These are phyloP conservation scores for Philhelius pedissequus DNA, from an alignment of 2,888 invertebrate genomes.

Conservation along the genomic window DNA sequence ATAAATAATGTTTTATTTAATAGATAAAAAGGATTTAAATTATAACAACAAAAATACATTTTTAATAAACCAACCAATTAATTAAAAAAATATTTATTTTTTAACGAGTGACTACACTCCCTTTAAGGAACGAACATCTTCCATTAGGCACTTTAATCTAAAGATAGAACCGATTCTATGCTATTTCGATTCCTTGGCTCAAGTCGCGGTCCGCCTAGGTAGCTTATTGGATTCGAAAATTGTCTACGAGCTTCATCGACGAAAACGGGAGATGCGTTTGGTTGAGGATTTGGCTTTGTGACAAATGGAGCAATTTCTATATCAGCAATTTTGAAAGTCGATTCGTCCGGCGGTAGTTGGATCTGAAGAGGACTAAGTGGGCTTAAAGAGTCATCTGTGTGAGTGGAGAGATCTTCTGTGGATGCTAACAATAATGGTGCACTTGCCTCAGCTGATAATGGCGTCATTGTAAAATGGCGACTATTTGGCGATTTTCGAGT, in stretches of 20 bases:
- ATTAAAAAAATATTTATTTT: not conserved
- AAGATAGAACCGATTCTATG: conserved; percentile 84
- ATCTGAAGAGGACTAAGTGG: not conserved
- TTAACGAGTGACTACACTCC: conserved; percentile 3
- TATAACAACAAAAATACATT: not conserved
- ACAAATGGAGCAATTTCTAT: conserved; percentile 71
- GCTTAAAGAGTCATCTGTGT: conserved; percentile 17
- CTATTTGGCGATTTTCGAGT: not conserved
- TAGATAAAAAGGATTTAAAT: not conserved
- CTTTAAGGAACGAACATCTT: conserved; percentile 27
- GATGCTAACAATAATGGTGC: conserved; percentile 40
- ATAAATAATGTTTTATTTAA: not conserved
- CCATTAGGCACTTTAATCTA: conserved; percentile 80
- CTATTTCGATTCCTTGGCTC: conserved; percentile 81
- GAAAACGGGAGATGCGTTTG: conserved; percentile 79
- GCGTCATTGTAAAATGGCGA: not conserved
- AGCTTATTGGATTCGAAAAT: conserved; percentile 85
- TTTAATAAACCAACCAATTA: not conserved
- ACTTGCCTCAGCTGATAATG: not conserved
- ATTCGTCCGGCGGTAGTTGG: not conserved
- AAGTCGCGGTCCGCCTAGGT: conserved; percentile 84
- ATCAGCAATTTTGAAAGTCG: conserved; percentile 61
- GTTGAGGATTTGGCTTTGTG: conserved; percentile 69
- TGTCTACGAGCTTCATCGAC: conserved; percentile 80
- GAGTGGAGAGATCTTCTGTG: conserved; percentile 47